These are phyloP conservation scores for Heliconius sara DNA, from an alignment of 2,888 invertebrate genomes.

Conservation along the genomic window DNA sequence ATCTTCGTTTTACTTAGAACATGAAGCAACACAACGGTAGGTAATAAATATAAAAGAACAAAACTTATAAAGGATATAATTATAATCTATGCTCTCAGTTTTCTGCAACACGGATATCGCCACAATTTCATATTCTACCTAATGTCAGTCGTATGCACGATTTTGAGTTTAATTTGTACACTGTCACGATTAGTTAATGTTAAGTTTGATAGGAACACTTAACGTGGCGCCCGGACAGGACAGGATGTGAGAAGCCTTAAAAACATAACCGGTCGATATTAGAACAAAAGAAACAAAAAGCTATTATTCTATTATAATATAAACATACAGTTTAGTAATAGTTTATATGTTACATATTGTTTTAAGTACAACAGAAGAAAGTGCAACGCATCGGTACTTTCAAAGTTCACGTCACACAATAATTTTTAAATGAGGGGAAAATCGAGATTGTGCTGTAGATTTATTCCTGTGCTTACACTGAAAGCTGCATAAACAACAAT, in stretches of 20 bases:
- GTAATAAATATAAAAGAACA: background rate
- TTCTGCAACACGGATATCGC: constrained; percentile 25
- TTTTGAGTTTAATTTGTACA: constrained; percentile 18
- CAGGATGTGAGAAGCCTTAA: constrained; percentile 8
- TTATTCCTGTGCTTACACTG: background rate
- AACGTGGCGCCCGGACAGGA: background rate
- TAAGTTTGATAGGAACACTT: background rate
- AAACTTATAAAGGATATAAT: background rate
- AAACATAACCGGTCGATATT: background rate
- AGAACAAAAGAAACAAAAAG: background rate
- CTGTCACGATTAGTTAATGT: constrained; percentile 34
- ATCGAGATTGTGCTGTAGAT: background rate
- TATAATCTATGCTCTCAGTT: background rate
- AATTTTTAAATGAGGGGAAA: background rate
- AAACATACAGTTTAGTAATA: background rate
- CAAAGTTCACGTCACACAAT: background rate
- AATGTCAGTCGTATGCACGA: constrained; percentile 30
- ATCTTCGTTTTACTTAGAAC: constrained; percentile 37
- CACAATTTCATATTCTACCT: constrained; percentile 30
- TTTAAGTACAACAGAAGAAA: background rate
- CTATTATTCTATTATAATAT: background rate
- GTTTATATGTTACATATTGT: background rate
- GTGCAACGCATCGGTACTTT: background rate
- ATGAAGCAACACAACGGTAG: constrained; percentile 20
- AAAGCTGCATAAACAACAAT: background rate